A percentile compares a stretch with the other conserved stretches of the same genome.
Conservation (phyloP, 2,888 invertebrate species). For the Acronicta psi region DNA sequence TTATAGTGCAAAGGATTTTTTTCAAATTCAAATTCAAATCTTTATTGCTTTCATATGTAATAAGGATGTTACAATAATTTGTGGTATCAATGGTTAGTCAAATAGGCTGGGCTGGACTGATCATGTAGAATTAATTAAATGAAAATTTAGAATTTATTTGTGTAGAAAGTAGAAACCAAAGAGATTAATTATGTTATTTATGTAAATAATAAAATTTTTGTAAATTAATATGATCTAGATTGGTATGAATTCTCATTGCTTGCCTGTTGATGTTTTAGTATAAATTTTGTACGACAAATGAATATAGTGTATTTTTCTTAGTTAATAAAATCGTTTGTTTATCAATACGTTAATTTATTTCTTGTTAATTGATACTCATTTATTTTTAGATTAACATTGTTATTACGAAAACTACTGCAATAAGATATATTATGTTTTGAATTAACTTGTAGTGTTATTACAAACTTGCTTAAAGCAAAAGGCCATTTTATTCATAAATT, state of each 20-base stretch:
- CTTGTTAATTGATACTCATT: conserved; percentile 10
- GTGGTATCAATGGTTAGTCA: too few species aligned
- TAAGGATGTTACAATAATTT: too few species aligned
- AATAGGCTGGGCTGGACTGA: too few species aligned
- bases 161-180: background rate
- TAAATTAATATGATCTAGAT: background rate
- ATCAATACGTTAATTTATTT: background rate
- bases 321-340: background rate
- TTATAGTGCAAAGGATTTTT: too few species aligned
- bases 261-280: background rate
- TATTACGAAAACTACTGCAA: too few species aligned
- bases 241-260: background rate
- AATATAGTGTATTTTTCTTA: background rate
- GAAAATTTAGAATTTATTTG: too few species aligned
- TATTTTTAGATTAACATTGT: conserved; percentile 9
- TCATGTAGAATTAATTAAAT: too few species aligned
- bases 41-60: too few species aligned
- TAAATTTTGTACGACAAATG: too few species aligned
- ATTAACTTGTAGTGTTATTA: background rate
- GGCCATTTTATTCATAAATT: background rate
- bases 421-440: too few species aligned
- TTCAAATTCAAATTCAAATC: too few species aligned
- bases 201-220: background rate
- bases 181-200: background rate
- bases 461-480: background rate